Percentiles rank a stretch among this genome's conserved stretches.
phyloP scores from a whole-genome alignment of 2,797 vertebrate genomes.

The Pantherophis alleghaniensis region DNA sequence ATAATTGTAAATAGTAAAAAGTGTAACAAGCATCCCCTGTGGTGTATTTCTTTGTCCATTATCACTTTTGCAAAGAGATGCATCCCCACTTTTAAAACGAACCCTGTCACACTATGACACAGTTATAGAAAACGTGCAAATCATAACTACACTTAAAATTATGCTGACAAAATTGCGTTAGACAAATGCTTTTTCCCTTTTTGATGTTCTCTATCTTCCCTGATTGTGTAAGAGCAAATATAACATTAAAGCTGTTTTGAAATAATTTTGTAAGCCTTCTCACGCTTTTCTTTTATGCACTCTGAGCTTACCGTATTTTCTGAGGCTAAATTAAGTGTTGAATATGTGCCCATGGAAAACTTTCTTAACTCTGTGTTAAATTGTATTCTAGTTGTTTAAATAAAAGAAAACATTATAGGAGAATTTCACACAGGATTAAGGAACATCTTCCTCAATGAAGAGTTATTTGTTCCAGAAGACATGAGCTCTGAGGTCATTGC shows the following conservation, averaged over 20 bases:
- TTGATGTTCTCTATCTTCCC: background rate
- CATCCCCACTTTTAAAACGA: background rate
- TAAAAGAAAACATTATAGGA: background rate
- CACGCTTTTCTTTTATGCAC: background rate
- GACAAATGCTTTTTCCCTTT: background rate
- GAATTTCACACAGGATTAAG: background rate
- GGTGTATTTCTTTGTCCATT: background rate
- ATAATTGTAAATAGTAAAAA: background rate
- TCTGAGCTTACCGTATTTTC: background rate
- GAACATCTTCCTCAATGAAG: background rate
- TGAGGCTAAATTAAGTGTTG: constrained; percentile 9
- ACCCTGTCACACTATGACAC: background rate
- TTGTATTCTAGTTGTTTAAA: background rate
- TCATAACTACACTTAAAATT: background rate
- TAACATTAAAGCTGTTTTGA: background rate
- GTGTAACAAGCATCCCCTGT: background rate
- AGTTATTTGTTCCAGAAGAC: background rate
- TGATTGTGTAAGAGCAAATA: background rate
- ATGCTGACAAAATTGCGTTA: background rate
- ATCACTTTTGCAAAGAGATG: background rate
- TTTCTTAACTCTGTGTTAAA: background rate
- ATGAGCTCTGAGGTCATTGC: background rate
- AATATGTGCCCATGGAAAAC: background rate
- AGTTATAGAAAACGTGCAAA: background rate
- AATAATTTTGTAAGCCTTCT: background rate